These are phyloP conservation scores for Pseudotriccus pelzelni DNA, from an alignment of 2,797 vertebrate species.

Conservation along the genomic window DNA sequence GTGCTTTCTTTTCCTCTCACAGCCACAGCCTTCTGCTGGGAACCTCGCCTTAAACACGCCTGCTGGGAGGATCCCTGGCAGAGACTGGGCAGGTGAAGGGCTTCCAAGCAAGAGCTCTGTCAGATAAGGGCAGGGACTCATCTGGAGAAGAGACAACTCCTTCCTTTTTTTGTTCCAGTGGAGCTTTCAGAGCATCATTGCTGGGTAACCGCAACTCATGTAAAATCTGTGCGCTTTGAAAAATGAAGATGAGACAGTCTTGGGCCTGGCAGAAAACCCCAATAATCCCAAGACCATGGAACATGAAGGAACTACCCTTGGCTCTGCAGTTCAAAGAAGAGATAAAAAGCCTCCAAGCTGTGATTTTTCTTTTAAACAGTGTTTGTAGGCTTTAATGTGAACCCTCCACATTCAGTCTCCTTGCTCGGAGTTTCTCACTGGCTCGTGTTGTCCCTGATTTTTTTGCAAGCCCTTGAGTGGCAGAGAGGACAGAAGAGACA, in stretches of 20 bases:
- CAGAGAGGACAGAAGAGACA: background rate
- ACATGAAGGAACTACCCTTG: background rate
- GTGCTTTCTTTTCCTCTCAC: background rate
- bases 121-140: background rate
- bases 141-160: background rate
- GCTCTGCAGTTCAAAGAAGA: background rate
- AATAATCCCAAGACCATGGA: background rate
- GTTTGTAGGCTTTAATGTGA: background rate
- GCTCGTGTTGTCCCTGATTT: background rate
- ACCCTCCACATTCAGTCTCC: background rate
- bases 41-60: background rate
- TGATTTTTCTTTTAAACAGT: background rate
- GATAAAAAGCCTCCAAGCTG: background rate
- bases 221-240: background rate
- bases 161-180: background rate
- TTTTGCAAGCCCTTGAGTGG: background rate
- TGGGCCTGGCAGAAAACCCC: background rate
- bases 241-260: background rate
- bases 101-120: background rate
- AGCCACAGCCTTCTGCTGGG: background rate
- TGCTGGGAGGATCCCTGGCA: background rate
- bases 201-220: background rate
- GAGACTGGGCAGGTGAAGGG: background rate
- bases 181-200: background rate
- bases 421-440: background rate